These are phyloP conservation scores for Tetramorium parvispinum DNA, from an alignment of 1,140 invertebrate genomes.

Conservation along the genomic window DNA sequence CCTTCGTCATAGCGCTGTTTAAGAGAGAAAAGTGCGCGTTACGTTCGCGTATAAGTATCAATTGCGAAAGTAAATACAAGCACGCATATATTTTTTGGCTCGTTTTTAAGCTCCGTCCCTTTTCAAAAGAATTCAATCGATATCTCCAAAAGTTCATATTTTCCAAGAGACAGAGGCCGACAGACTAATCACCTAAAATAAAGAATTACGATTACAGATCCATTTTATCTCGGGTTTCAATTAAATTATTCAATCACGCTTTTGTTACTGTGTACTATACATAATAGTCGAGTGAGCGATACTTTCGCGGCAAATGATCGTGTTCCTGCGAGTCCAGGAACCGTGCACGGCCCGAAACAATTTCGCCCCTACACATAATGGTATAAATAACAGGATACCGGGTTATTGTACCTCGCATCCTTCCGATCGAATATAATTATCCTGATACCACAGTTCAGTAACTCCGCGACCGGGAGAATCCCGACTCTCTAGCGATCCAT, in stretches of 20 bases:
- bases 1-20: slow-evolving; percentile 17
- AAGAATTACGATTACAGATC: neutral
- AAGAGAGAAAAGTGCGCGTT: neutral
- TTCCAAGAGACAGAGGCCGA: neutral
- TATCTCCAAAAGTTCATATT: neutral
- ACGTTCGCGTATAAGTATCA: neutral
- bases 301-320: slow-evolving; percentile 38
- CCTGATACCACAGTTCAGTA: slow-evolving; percentile 60
- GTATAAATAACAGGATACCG: slow-evolving; percentile 55
- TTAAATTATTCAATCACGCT: slow-evolving; percentile 42
- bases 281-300: slow-evolving; percentile 27
- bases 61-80: slow-evolving; percentile 12
- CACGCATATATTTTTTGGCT: neutral
- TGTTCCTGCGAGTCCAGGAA: slow-evolving; percentile 52
- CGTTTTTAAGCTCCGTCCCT: too few relatives aligned
- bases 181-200: neutral
- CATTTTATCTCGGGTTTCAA: neutral
- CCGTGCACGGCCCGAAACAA: slow-evolving; percentile 47
- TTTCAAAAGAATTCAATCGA: neutral
- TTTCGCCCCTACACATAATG: slow-evolving; percentile 45
- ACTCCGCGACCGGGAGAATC: slow-evolving; percentile 57
- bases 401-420: slow-evolving; percentile 64
- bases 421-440: slow-evolving; percentile 73
- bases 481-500: slow-evolving; percentile 56
- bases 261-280: neutral